Evolutionary conservation across 1,140 invertebrate species (phyloP), one percentile per base, ranked within the genome.

Genomic region (Rhopalosiphum padi): DNA sequence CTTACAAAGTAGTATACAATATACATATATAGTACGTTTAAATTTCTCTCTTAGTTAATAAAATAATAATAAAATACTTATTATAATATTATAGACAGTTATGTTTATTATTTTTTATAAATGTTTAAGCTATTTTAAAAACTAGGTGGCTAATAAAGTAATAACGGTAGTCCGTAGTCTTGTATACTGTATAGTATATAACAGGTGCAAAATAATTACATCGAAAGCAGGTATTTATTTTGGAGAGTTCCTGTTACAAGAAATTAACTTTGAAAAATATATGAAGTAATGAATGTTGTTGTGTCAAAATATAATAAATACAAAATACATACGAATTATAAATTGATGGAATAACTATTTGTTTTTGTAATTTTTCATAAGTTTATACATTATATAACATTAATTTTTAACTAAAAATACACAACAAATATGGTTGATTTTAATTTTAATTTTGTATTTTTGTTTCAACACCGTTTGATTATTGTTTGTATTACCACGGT

Each of bases 141-240:
- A 53, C 21, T 89, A 53, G 48, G 9, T 53, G 30, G 30, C 86
- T 87, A 48, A 51, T 87, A 87, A 53, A 23, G 7, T 30, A n/a
- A 35, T 5, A 23, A 48, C 37, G 43, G 46, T 88, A 51, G 30
- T 35, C 18, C 6, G 9, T 41, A 41, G 41, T 86, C 41, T 15
- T 15, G 18, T 51, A 51, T 15, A 18, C 48, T 41, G 21, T 23
- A 46, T 25, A 18, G 6, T 35, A 51, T 11, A 53, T 37, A 89
- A 89, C 87, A 89, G 87, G 87, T 89, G 87, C 8, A 53, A 89
- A 89, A 89, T 89, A 53, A 89, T 37, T 23, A 89, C 86, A 88
- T 30, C 7, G 48, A 51, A 51, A 51, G n/a, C 21, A 21, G 9
- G n/a, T 89, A 89, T 89, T 51, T 35, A 77, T 53, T 89, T 53